A percentile compares a stretch with the other conserved stretches of the same genome.
phyloP scores from a whole-genome alignment of 2,888 invertebrate genomes.

The Napeogenes sylphis region DNA sequence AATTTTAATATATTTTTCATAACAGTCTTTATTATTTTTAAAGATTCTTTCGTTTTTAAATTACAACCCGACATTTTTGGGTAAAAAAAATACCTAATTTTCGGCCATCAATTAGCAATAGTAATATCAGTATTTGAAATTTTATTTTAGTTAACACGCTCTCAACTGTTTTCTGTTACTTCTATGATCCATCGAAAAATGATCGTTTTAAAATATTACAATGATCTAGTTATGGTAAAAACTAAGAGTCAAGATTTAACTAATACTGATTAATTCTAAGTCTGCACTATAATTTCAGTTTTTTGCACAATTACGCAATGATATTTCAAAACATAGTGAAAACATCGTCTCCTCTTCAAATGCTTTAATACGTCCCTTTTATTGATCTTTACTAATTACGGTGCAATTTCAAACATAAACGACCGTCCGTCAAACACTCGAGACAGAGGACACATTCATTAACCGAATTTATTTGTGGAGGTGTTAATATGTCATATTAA shows the following conservation, averaged over 20 bases:
- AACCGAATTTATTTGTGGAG: slow-evolving; percentile 35
- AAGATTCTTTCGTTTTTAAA: no score
- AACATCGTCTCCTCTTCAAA: slow-evolving; percentile 9
- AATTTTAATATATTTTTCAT: no score
- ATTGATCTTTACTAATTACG: slow-evolving; percentile 39
- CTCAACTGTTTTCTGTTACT: no score
- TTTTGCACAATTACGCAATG: slow-evolving; percentile 4
- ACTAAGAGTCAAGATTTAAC: not conserved
- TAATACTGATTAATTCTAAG: not conserved
- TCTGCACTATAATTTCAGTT: not conserved
- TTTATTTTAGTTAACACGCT: no score
- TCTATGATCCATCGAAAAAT: no score
- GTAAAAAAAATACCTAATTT: no score
- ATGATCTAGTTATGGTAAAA: no score
- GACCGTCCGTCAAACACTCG: slow-evolving; percentile 42
- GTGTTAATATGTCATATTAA: slow-evolving; percentile 25
- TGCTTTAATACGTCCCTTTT: slow-evolving; percentile 22
- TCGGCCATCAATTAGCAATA: no score
- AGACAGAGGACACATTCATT: slow-evolving; percentile 42
- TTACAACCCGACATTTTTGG: no score
- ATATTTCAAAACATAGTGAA: not conserved
- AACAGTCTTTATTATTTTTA: no score
- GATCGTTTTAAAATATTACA: no score
- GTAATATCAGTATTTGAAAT: no score
- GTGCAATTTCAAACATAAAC: slow-evolving; percentile 39